Evolutionary conservation across 1,140 invertebrate genomes (phyloP), one percentile per base, ranked within the genome.

Genomic region (Drosophila tristis): DNA sequence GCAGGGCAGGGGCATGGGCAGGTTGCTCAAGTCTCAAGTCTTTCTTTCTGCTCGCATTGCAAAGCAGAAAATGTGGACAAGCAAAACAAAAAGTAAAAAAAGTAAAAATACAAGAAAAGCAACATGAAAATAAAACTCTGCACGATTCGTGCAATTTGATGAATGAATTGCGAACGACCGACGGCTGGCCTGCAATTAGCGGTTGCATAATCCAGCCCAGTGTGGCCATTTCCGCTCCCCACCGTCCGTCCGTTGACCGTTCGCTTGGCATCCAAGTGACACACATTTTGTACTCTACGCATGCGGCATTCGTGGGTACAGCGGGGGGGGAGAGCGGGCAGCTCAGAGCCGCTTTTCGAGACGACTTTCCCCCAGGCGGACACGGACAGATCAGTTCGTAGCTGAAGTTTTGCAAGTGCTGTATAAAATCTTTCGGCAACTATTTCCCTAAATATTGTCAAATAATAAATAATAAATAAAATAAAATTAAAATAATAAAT

Each of bases 151-250:
- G 56, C 63, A 59, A 43, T 50, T 65, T 68, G 66, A 65, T 63
- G 53, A 63, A 35, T 47, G 60, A 63, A 57, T 63, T 67, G 62
- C 65, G 63, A 70, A 70, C 67, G 61, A 23, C 63, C 56, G 57
- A 44, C 44, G 62, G 39, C 61, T 57, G 59, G 71, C 43, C 53
- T 64, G 68, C 70, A 74, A 74, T 74, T 74, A 74, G 51, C 31
- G 26, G 39, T 75, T 75, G 73, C 72, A 66, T 74, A 75, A 75
- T 59, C 4, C 23, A 20, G 1, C 29, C 13, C n/a, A 60, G 71
- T 54, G 23, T 55, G 73, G 35, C 72, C 73, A 59, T 58, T 75
- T 75, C 73, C 73, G 73, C 49, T 66, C 43, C 11, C 9, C 35
- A 39, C 35, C 9, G 31, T 11, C 4, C 35, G 35, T 13, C 35